Evolutionary conservation across 2,888 invertebrate genomes (phyloP).

Genomic region (Eupeodes latifasciatus): DNA sequence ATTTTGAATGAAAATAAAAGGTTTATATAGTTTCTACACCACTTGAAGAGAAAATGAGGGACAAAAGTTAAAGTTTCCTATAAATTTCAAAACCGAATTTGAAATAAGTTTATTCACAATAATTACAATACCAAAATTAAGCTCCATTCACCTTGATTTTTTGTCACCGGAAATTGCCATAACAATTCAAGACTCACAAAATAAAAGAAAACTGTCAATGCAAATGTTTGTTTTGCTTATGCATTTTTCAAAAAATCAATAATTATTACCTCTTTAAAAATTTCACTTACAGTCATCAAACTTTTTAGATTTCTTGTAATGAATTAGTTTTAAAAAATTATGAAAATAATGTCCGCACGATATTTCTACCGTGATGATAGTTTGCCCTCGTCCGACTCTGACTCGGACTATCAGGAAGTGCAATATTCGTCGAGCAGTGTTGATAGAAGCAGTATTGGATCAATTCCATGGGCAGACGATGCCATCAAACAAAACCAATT

Average conservation of each 20-base stretch:
- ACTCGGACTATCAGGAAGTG: constrained; percentile 80
- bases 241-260: constrained; percentile 68
- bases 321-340: constrained; percentile 51
- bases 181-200: constrained; percentile 43
- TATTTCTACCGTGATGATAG: constrained; percentile 72
- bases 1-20: too few relatives aligned
- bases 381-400: constrained; percentile 78
- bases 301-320: constrained; percentile 37
- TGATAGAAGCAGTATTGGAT: constrained; percentile 83
- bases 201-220: constrained; percentile 51
- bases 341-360: constrained; percentile 65
- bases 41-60: too few relatives aligned
- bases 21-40: too few relatives aligned
- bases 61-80: too few relatives aligned
- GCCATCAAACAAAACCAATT: constrained; percentile 83
- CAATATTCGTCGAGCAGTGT: constrained; percentile 82
- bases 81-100: too few relatives aligned
- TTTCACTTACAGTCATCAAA: constrained; percentile 36
- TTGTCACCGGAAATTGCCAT: constrained; percentile 62
- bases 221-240: constrained; percentile 67
- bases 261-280: constrained; percentile 59
- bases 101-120: constrained; percentile 8
- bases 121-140: constrained; percentile 1
- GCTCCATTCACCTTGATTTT: constrained; percentile 18
- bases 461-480: constrained; percentile 84